Base-by-base conservation (phyloP, 2,113 vertebrate species). In the Bettongia penicillata region DNA sequence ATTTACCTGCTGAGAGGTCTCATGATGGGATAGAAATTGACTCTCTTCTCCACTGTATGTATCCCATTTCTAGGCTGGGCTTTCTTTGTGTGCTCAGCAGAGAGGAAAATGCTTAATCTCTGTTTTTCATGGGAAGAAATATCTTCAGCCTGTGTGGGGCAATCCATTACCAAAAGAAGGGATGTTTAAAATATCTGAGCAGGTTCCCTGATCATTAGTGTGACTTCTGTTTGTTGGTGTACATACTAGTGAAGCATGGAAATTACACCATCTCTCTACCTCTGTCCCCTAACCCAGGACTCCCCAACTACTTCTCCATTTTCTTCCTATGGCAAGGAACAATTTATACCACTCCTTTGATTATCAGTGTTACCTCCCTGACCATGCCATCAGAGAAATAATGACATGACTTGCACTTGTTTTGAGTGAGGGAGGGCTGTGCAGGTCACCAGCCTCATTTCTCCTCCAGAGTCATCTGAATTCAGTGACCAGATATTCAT, bases 1-100 rank as follows among this genome's bases (percentile, higher is more conserved):
- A 95, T 97, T 97, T 96, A 97, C 96, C 96, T 95, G 93, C 97
- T 95, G 97, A 94, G 96, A 96, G 77, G 94, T 95, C 95, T 93
- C 93, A 53, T 93, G 89, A 93, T 97, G 94, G 94, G 97, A 97
- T 97, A 92, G 94, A 97, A 96, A 97, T 96, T 90, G 89, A 95
- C 93, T 97, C 93, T 92, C 47, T 94, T 93, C 53, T 49, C 50
- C 68, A 93, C 26, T 51, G 95, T 22, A 55, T 14, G 91, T 37
- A 90, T 92, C 53, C 95, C 91, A 31, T 77, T 90, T 94, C 94
- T 91, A 77, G 95, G 53, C 57, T 52, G 61, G 43, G 91, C 93
- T 91, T 97, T 95, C 77, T 94, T 84, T 95, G 93, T 95, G 55
- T 97, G 50, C 95, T 96, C 95, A 93, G 89, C 49, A 93, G 90